Evolutionary conservation across 2,797 vertebrate species (phyloP).

Genomic region (Acrossocheilus fasciatus): DNA sequence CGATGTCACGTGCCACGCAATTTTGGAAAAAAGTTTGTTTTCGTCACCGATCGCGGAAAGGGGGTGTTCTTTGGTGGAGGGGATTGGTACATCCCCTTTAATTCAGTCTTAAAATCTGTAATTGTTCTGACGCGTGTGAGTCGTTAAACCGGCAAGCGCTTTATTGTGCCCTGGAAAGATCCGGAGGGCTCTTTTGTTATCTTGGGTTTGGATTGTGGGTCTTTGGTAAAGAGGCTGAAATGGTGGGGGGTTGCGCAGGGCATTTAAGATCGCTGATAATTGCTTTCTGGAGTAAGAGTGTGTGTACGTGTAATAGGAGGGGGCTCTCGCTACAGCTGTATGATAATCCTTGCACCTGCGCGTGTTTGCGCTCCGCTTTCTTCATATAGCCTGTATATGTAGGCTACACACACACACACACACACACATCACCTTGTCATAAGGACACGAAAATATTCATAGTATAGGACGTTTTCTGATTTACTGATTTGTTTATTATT

Average conservation of each 20-base stretch:
- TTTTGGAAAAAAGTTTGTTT: conserved; percentile 55
- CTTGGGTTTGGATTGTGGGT: conserved; percentile 58
- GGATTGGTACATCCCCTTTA: conserved; percentile 59
- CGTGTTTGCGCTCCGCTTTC: conserved; percentile 28
- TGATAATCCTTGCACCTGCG: conserved; percentile 76
- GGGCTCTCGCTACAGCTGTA: conserved; percentile 75
- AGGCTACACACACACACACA: neutral
- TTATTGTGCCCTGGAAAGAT: conserved; percentile 64
- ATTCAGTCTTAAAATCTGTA: conserved; percentile 64
- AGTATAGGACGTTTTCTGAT: neutral
- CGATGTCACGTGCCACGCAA: conserved; percentile 60
- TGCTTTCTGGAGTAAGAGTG: conserved; percentile 57
- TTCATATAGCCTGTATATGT: neutral
- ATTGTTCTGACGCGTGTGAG: conserved; percentile 71
- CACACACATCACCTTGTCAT: neutral
- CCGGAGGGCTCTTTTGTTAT: conserved; percentile 69
- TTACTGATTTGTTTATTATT: neutral
- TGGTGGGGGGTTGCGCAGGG: conserved; percentile 42
- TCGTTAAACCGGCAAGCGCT: conserved; percentile 68
- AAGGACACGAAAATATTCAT: neutral
- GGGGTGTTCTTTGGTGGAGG: neutral
- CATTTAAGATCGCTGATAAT: conserved; percentile 65
- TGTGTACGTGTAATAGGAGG: conserved; percentile 20
- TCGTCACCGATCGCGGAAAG: conserved; percentile 12
- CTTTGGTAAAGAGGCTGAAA: conserved; percentile 49